Percentiles rank a stretch among this genome's conserved stretches.
Conservation (phyloP, 2,888 invertebrate species). For the Chaetogeoica ovagalla region DNA sequence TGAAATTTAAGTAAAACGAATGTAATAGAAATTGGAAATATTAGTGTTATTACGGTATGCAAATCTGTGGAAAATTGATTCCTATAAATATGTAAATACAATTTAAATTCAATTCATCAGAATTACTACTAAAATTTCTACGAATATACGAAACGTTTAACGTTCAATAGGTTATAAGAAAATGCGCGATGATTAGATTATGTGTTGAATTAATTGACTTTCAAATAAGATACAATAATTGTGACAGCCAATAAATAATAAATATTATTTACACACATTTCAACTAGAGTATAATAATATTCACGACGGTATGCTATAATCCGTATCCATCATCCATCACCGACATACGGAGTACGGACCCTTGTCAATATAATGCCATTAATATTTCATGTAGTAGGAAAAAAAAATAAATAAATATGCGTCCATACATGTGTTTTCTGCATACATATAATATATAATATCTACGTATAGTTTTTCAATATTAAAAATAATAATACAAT, state of each 20-base stretch:
- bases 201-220: background rate
- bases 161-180: too few species aligned
- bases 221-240: slow-evolving; percentile 6
- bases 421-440: background rate
- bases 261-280: slow-evolving; percentile 8
- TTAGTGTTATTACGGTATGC: too few species aligned
- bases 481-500: too few species aligned
- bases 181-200: background rate
- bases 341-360: slow-evolving; percentile 3
- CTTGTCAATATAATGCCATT: slow-evolving; percentile 41
- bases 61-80: too few species aligned
- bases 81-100: too few species aligned
- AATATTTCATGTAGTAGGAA: slow-evolving; percentile 30
- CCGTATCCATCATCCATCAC: slow-evolving; percentile 40
- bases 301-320: slow-evolving; percentile 20
- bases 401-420: slow-evolving; percentile 26
- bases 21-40: too few species aligned
- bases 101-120: too few species aligned
- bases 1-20: too few species aligned
- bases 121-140: too few species aligned
- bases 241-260: slow-evolving; percentile 12
- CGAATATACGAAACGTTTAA: too few species aligned
- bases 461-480: too few species aligned
- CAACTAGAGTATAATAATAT: background rate
- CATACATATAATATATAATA: background rate